phyloP scores from a whole-genome alignment of 1,140 invertebrate genomes.

The Drosophila ohnishii region DNA sequence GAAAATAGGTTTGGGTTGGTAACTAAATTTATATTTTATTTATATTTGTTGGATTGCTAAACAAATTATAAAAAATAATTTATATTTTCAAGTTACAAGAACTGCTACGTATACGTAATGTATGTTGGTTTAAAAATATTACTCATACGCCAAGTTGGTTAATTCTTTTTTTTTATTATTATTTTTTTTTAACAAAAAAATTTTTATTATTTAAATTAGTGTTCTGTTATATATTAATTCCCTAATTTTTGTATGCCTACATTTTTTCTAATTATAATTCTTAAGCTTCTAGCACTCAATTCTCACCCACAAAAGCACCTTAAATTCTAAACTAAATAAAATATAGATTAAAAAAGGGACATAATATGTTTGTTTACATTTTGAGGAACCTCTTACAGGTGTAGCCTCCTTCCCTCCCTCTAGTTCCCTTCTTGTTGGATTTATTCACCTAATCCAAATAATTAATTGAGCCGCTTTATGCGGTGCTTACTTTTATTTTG shows the following conservation, averaged over 20 bases:
- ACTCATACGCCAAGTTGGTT: background rate
- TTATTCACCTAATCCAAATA: conserved; percentile 17
- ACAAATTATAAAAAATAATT: background rate
- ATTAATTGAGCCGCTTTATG: conserved; percentile 20
- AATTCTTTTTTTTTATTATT: no score
- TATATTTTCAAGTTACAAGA: no score
- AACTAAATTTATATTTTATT: no score
- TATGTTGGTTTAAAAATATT: background rate
- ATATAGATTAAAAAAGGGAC: background rate
- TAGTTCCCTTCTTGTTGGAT: background rate
- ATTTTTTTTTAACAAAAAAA: no score
- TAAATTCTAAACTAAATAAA: background rate
- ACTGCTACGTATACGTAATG: background rate
- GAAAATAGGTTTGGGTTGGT: no score
- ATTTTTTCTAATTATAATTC: no score
- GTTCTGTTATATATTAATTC: no score
- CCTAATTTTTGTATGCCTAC: no score
- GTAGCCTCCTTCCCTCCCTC: background rate
- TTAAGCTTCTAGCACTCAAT: background rate
- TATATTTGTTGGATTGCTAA: background rate
- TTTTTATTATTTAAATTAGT: no score
- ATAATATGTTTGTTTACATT: background rate
- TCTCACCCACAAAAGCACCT: no score
- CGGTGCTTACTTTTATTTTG: conserved; percentile 12
- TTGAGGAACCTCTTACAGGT: background rate